Evolutionary conservation across 2,888 invertebrate species (phyloP), one percentile per base, ranked within the genome.

Genomic region (Enchytraeus crypticus): DNA sequence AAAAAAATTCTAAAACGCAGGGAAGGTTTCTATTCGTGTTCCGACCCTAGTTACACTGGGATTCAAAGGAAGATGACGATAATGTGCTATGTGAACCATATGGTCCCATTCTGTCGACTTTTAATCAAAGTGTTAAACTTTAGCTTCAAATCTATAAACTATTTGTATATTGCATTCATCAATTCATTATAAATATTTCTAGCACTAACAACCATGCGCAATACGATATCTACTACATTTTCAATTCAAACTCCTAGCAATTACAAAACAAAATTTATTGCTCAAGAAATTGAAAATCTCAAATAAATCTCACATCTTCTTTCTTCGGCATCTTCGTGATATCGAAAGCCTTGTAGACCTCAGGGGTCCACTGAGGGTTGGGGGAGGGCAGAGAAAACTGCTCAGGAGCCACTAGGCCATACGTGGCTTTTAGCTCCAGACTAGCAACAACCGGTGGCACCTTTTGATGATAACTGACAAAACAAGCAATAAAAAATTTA

Each of bases 401-500:
- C 67, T 84, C 84, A 21, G 85, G 84, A 66, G 82, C 82, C 1
- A 83, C 85, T 60, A 85, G 74, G 55, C 85, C 85, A 73, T 84
- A 85, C 0, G 84, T 84, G 43, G 84, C 84, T 73, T 84, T 84
- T 55, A 83, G 75, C 70, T 84, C 84, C 61, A 85, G 74, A 57
- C 83, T 82, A 55, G 84, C 80, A 62, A 84, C 82, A 57, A 79
- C 81, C 62, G 69, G 69, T 1, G 85, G 84, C 62, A 85, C 80
- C 71, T 82, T 83, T 71, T 85, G 83, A 69, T 86, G 85, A 70
- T 84, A 85, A 67, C 84, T 84, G 68, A 23, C 71, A 67, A 21
- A 43, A 5, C 4, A 21, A 43, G 8, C 18, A 55, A 14, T 38
- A 26, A 18, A 43, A 27, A 55, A 45, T 26, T 29, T 29, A 21